Percentiles rank a stretch among this genome's conserved stretches.
These are phyloP conservation scores for Labeo calbasu DNA, from an alignment of 2,797 vertebrate species.

Conservation along the genomic window DNA sequence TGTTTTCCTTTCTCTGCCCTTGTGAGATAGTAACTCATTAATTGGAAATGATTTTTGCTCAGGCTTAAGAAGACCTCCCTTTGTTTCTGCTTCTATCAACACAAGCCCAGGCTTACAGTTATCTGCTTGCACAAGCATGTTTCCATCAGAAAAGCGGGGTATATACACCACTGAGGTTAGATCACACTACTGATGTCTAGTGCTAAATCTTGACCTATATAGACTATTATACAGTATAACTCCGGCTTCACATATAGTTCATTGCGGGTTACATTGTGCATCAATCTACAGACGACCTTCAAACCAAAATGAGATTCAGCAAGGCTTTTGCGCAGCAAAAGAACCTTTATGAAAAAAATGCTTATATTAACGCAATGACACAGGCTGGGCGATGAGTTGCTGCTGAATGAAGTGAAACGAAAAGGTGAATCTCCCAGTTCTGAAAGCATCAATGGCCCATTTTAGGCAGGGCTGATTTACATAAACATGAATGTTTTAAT, in stretches of 20 bases:
- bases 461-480: constrained; percentile 1
- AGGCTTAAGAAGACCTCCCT: constrained; percentile 5
- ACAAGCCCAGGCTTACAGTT: constrained; percentile 32
- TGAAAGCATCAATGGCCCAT: constrained; percentile 19
- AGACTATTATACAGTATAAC: neutral
- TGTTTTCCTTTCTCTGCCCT: neutral
- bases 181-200: constrained; percentile 24
- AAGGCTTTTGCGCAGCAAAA: neutral
- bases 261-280: neutral
- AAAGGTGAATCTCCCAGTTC: constrained; percentile 7
- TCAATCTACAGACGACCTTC: constrained; percentile 46
- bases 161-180: constrained; percentile 17
- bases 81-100: constrained; percentile 36
- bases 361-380: constrained; percentile 28
- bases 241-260: neutral
- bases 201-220: constrained; percentile 18
- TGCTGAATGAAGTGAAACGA: constrained; percentile 23
- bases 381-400: neutral
- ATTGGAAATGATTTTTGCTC: constrained; percentile 45
- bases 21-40: constrained; percentile 36
- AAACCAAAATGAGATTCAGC: constrained; percentile 36
- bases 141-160: constrained; percentile 23
- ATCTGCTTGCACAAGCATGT: constrained; percentile 34
- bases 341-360: constrained; percentile 20
- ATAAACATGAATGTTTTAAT: constrained; percentile 37